Conservation (phyloP, 2,113 vertebrate species). For the Xiphophorus hellerii region DNA sequence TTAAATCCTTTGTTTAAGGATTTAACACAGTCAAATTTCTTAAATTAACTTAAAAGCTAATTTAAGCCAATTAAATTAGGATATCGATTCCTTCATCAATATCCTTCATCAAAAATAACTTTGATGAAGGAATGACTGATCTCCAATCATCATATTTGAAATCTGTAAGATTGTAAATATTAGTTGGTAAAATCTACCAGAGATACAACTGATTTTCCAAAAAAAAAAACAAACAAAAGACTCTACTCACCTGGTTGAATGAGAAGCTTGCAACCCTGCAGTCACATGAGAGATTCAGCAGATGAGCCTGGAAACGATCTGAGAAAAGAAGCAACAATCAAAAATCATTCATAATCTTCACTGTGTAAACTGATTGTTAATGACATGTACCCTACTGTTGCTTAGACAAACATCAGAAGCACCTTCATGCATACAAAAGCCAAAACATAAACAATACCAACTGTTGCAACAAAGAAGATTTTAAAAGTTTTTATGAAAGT, state of each 20-base stretch:
- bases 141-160: background rate
- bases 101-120: background rate
- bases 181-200: background rate
- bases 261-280: slow-evolving; percentile 70
- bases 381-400: background rate
- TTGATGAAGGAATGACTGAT: background rate
- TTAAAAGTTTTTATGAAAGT: accelerated
- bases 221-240: background rate
- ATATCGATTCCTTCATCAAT: no score
- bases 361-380: background rate
- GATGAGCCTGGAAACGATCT: slow-evolving; percentile 63
- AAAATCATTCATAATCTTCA: background rate
- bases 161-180: background rate
- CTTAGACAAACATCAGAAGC: background rate
- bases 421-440: background rate
- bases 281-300: slow-evolving; percentile 60
- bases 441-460: background rate
- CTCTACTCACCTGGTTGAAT: slow-evolving; percentile 54
- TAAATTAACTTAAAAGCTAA: no score
- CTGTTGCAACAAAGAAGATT: background rate
- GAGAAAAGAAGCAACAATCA: background rate
- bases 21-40: background rate
- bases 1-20: background rate
- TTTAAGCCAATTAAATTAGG: no score
- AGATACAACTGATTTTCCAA: background rate